Base-by-base conservation (phyloP, 2,113 vertebrate genomes). In the Onychorhynchus coronatus region DNA sequence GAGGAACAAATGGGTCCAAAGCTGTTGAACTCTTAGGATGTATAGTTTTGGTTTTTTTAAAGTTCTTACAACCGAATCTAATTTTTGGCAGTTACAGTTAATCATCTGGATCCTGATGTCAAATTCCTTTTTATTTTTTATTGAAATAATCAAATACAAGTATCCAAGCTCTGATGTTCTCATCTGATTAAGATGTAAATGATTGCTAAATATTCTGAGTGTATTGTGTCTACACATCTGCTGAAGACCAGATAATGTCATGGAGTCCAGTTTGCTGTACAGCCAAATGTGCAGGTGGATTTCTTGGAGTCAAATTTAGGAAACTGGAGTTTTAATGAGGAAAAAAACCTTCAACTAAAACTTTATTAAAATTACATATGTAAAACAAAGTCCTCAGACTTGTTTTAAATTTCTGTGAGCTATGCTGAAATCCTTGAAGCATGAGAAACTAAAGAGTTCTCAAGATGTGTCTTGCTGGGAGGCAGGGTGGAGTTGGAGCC, bases 401-500 rank as follows among this genome's bases (percentile, higher is more conserved):
- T 81, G 88, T 94, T 92, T 88, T 77, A 66, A 42, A 55, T 94
- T 92, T 92, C 75, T 0, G 2, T 70, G 50, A 88, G 70, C 85
- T 63, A 8, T 11, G 1, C 58, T 81, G 72, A 91, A 93, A 77
- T 93, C 55, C 67, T 93, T 80, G 79, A 88, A 91, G 79, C 67
- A 83, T 92, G 96, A 94, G 91, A 92, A 94, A 86, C 47, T 12
- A 33, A 74, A 20, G 20, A 59, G 72, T 93, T 94, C 83, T 83
- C 80, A 95, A 88, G 91, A 59, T 88, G 65, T 85, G 65, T 93
- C 67, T 80, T 92, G 91, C 96, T 93, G 65, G 23, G 72, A 67
- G 92, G 67, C 76, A 91, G 76, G 95, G 94, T 86, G 86, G 89
- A 89, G 91, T 46, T 80, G 72, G 76, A 96, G 83, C 76, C 67